phyloP scores from a whole-genome alignment of 2,888 invertebrate genomes.

The Sphaerophoria taeniata region DNA sequence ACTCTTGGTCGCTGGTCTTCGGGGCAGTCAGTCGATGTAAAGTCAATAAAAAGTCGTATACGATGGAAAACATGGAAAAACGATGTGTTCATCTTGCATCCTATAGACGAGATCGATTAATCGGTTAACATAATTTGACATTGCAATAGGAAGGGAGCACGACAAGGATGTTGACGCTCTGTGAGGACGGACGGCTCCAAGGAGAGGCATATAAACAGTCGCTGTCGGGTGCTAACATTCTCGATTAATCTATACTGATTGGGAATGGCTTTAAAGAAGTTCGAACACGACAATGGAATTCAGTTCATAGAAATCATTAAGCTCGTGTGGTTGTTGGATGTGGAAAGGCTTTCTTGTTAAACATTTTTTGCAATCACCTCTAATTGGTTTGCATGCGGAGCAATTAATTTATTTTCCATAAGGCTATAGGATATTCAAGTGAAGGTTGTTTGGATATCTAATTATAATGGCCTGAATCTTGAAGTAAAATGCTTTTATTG shows the following conservation, averaged over 20 bases:
- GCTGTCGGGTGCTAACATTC: conserved; percentile 13
- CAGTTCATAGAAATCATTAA: conserved; percentile 31
- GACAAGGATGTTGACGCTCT: conserved; percentile 2
- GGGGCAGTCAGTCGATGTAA: conserved; percentile 60
- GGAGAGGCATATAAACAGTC: background rate
- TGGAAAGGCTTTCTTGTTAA: too few species aligned
- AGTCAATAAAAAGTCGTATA: background rate
- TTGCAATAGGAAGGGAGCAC: conserved; percentile 38
- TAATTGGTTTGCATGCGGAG: background rate
- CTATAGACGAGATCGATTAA: conserved; percentile 65
- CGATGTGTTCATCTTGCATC: conserved; percentile 59
- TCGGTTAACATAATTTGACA: conserved; percentile 68
- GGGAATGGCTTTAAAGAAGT: conserved; percentile 1
- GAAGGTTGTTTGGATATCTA: conserved; percentile 2
- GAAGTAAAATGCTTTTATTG: too few species aligned
- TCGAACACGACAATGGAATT: conserved; percentile 5
- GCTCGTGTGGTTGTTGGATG: background rate
- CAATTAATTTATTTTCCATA: background rate
- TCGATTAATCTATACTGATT: conserved; percentile 33
- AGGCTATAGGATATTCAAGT: background rate
- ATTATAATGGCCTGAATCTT: too few species aligned
- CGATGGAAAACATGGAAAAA: conserved; percentile 57
- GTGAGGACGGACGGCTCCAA: conserved; percentile 1
- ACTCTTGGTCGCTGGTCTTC: conserved; percentile 65
- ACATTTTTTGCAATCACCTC: too few species aligned